A percentile compares a stretch with the other conserved stretches of the same genome.
Evolutionary conservation across 2,888 invertebrate genomes (phyloP).

Genomic region (Alloplasta piceator): DNA sequence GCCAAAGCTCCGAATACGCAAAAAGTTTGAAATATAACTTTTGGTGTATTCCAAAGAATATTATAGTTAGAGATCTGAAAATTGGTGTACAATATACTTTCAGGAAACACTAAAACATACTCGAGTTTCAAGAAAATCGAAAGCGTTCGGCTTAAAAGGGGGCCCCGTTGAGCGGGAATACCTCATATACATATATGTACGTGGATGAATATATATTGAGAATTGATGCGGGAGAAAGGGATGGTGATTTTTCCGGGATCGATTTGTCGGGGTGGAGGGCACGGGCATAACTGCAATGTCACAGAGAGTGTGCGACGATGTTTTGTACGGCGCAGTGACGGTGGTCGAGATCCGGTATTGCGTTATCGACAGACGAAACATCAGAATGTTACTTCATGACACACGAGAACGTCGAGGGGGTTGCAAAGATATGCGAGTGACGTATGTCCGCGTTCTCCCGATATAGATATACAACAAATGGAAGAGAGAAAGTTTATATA

Average conservation of each 20-base stretch:
- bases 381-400: conserved; percentile 63
- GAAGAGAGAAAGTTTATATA: neutral
- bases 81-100: no score
- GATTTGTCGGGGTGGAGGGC: conserved; percentile 25
- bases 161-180: no score
- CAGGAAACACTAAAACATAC: no score
- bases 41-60: no score
- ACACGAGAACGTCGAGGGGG: conserved; percentile 53
- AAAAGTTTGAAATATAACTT: no score
- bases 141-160: no score
- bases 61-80: no score
- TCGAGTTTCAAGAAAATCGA: no score
- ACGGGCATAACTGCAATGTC: conserved; percentile 5
- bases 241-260: conserved; percentile 7
- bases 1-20: no score
- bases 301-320: conserved; percentile 28
- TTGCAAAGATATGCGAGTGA: conserved; percentile 66
- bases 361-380: conserved; percentile 64
- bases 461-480: conserved; percentile 26
- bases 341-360: conserved; percentile 47
- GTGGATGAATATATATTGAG: conserved; percentile 1
- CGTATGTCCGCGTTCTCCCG: conserved; percentile 57
- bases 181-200: no score
- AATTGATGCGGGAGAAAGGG: no score
- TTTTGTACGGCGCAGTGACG: conserved; percentile 43